These are phyloP conservation scores for Sebastes alutus DNA, from an alignment of 2,797 vertebrate genomes.

Conservation along the genomic window DNA sequence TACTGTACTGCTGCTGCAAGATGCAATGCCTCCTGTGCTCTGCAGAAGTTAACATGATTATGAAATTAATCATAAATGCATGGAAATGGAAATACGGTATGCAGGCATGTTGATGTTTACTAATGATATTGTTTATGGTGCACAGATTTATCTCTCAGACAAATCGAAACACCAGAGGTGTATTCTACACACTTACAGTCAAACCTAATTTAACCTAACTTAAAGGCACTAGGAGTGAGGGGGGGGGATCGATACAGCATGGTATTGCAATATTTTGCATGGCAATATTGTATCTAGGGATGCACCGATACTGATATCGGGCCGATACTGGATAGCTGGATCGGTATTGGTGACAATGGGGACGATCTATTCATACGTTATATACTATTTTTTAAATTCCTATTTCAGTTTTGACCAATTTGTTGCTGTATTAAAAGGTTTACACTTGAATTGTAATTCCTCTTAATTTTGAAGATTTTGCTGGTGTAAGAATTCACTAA, in stretches of 20 bases:
- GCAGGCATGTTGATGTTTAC: neutral
- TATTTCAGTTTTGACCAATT: no score
- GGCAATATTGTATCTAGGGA: no score
- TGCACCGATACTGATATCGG: neutral
- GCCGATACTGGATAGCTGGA: no score
- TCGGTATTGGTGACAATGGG: no score
- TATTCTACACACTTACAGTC: neutral
- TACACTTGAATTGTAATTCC: no score
- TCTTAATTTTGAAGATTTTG: no score
- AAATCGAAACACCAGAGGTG: neutral
- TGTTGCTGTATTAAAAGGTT: no score
- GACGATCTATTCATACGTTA: no score
- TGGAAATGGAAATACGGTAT: neutral
- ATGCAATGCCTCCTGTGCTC: conserved; percentile 18
- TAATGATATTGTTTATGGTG: neutral
- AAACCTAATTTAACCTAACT: neutral
- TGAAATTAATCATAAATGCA: neutral
- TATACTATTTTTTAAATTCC: no score
- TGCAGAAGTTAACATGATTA: neutral
- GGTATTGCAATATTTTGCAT: no score
- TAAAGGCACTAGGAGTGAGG: neutral
- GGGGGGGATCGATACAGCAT: no score
- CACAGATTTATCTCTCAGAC: neutral
- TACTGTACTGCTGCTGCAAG: conserved; percentile 32
- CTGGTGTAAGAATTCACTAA: no score